A percentile compares a stretch with the other conserved stretches of the same genome.
Evolutionary conservation across 2,113 vertebrate species (phyloP).

Genomic region (Todiramphus saurophagus): DNA sequence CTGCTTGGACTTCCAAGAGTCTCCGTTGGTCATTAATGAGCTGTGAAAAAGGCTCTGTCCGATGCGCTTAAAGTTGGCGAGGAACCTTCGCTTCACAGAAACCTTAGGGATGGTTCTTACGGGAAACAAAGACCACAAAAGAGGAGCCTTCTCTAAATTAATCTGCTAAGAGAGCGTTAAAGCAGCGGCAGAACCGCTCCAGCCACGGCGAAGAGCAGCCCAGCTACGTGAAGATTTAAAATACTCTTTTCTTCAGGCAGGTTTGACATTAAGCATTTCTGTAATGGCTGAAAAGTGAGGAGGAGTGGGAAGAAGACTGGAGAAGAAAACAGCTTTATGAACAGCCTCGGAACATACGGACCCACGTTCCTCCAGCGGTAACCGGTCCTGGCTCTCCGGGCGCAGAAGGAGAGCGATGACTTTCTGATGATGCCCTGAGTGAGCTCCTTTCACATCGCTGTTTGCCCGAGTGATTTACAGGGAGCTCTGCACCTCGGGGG

Average conservation of each 20-base stretch:
- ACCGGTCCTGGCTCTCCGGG: rapidly evolving
- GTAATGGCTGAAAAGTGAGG: background rate
- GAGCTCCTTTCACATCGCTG: background rate
- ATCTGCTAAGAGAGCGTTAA: rapidly evolving
- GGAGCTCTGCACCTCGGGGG: background rate
- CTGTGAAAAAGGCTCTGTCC: background rate
- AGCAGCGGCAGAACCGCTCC: rapidly evolving
- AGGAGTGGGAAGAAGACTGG: conserved; percentile 12
- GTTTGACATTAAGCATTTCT: background rate
- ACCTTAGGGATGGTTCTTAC: rapidly evolving
- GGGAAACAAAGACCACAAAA: background rate
- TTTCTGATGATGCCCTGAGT: background rate
- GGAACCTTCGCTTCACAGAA: background rate
- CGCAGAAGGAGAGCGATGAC: background rate
- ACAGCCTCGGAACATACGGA: conserved; percentile 18
- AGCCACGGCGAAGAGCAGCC: background rate
- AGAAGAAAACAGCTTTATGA: background rate
- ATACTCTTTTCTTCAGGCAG: background rate
- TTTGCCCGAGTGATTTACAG: background rate
- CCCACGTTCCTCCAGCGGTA: background rate
- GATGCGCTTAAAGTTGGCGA: too few relatives aligned
- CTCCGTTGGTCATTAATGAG: background rate
- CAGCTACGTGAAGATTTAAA: rapidly evolving
- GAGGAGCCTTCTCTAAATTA: background rate
- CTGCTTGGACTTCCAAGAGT: background rate